These are phyloP conservation scores for Natator depressus DNA, from an alignment of 2,113 vertebrate species.

Conservation along the genomic window DNA sequence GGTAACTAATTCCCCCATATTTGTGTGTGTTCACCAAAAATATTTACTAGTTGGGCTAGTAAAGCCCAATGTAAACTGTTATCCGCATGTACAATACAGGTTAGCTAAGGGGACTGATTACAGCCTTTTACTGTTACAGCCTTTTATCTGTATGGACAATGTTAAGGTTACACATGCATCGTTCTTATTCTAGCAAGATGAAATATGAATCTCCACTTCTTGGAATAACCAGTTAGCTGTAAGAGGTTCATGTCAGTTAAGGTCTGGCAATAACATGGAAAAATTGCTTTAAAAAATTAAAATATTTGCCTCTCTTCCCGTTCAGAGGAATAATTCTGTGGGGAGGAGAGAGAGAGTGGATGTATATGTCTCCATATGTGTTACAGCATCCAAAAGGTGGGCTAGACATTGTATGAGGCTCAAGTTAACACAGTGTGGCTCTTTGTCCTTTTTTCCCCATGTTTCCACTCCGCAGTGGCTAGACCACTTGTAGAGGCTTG, in stretches of 20 bases:
- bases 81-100: not conserved
- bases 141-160: not conserved
- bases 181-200: not conserved
- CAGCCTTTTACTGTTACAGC: not conserved
- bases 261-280: not conserved
- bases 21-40: not conserved
- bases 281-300: not conserved
- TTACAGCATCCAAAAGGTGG: not conserved
- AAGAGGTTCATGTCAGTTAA: not conserved
- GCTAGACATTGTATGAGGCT: not conserved
- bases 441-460: not conserved
- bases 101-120: not conserved
- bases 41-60: not conserved
- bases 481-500: not conserved
- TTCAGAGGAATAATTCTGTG: not conserved
- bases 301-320: not conserved
- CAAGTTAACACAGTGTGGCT: not conserved
- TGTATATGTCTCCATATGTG: not conserved
- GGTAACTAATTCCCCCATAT: not conserved
- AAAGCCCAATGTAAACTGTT: not conserved
- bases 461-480: not conserved
- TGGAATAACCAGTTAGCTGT: not conserved
- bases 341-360: not conserved
- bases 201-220: not conserved
- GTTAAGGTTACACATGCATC: not conserved